phyloP scores from a whole-genome alignment of 2,888 invertebrate species.

The Lobophora halterata region DNA sequence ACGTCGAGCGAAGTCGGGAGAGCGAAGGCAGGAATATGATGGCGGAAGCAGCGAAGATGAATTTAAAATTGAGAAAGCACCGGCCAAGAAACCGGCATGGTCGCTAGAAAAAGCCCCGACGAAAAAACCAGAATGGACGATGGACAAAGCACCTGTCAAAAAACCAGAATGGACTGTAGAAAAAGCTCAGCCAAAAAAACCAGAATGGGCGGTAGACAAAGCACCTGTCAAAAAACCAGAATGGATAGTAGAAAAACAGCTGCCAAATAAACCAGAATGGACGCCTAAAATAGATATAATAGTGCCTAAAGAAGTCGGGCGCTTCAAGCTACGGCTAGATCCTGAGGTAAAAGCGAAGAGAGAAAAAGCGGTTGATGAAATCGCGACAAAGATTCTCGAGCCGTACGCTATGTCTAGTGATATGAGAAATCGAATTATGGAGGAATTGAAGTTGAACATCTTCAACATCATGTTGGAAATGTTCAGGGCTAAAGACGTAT shows the following conservation, averaged over 20 bases:
- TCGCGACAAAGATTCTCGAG: constrained; percentile 48
- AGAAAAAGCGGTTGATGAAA: constrained; percentile 56
- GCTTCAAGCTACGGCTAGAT: constrained; percentile 5
- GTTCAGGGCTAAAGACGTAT: constrained; percentile 57
- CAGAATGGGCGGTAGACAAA: no score
- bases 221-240: no score
- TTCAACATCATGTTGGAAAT: constrained; percentile 47
- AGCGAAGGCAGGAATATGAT: constrained; percentile 32
- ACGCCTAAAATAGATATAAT: constrained; percentile 12
- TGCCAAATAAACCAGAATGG: constrained; percentile 14
- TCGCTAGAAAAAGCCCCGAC: no score
- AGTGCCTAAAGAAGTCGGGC: constrained; percentile 4
- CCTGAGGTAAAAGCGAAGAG: constrained; percentile 42
- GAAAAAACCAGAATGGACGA: no score
- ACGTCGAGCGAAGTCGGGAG: constrained; percentile 44
- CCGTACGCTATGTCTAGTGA: constrained; percentile 44
- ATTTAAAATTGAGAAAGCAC: neutral
- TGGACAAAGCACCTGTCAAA: no score
- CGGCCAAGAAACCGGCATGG: neutral
- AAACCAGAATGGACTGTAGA: no score
- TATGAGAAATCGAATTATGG: constrained; percentile 40
- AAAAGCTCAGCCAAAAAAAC: no score
- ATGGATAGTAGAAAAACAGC: constrained; percentile 3
- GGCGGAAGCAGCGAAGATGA: constrained; percentile 17
- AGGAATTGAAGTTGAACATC: constrained; percentile 46